These are phyloP conservation scores for Aphidius colemani DNA, from an alignment of 2,888 invertebrate genomes.

Conservation along the genomic window DNA sequence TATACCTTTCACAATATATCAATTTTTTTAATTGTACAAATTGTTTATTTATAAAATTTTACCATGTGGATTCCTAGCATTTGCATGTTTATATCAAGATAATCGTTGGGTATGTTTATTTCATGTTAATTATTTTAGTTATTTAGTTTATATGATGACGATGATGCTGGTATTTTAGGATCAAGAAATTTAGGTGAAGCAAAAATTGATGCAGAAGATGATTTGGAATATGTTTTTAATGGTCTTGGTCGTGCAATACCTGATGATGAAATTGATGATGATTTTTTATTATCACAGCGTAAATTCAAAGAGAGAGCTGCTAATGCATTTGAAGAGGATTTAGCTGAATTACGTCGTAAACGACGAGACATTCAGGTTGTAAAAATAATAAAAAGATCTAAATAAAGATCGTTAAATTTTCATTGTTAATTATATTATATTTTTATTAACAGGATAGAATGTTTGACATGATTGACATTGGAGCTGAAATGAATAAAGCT, in stretches of 20 bases:
- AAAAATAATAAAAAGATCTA: neutral
- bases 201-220: slow-evolving; percentile 45
- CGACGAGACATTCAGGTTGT: slow-evolving; percentile 55
- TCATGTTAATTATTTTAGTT: neutral
- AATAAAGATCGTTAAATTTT: neutral
- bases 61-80: neutral
- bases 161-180: slow-evolving; percentile 45
- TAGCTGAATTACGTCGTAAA: slow-evolving; percentile 54
- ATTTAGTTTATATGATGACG: neutral
- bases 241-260: slow-evolving; percentile 40
- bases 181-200: slow-evolving; percentile 47
- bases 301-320: slow-evolving; percentile 52
- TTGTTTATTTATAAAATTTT: no score
- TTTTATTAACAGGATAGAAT: slow-evolving; percentile 49
- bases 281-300: slow-evolving; percentile 47
- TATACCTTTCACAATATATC: no score
- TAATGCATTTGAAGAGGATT: slow-evolving; percentile 55
- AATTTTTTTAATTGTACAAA: no score
- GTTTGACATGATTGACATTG: slow-evolving; percentile 56
- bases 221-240: slow-evolving; percentile 46
- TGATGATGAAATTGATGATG: slow-evolving; percentile 47
- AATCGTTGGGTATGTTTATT: neutral
- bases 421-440: neutral
- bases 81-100: neutral
- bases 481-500: slow-evolving; percentile 54